phyloP scores from a whole-genome alignment of 2,797 vertebrate species.

The Falco columbarius region DNA sequence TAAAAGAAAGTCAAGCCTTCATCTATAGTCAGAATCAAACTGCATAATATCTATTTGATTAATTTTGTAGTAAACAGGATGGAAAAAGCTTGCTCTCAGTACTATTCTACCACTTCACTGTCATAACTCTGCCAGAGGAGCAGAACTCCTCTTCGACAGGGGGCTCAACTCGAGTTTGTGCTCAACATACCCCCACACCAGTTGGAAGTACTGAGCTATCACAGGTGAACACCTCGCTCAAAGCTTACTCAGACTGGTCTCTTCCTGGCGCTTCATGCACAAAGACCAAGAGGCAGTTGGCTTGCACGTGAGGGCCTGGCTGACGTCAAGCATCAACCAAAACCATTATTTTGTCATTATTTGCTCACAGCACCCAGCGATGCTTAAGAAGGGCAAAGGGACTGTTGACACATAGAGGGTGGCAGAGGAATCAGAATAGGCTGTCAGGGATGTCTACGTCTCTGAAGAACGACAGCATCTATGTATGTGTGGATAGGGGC shows the following conservation, averaged over 20 bases:
- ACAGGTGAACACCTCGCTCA: not conserved
- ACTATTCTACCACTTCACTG: not conserved
- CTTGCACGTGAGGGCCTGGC: not conserved
- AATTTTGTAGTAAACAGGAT: accelerated
- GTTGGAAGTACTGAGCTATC: not conserved
- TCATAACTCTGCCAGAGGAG: not conserved
- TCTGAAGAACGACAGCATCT: not conserved
- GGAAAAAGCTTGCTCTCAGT: not conserved
- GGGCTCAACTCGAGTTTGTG: not conserved
- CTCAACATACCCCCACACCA: not conserved
- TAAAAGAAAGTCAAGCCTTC: not conserved
- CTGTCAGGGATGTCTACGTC: not conserved
- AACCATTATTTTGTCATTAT: not conserved
- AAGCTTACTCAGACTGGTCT: not conserved
- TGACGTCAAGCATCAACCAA: not conserved
- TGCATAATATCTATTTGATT: not conserved
- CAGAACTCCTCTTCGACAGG: not conserved
- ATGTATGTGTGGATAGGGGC: not conserved
- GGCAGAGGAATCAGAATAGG: not conserved
- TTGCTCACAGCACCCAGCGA: not conserved
- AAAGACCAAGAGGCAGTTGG: not conserved
- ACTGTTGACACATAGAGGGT: not conserved
- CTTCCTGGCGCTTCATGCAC: not conserved
- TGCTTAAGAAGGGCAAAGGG: not conserved
- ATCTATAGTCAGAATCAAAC: not conserved